phyloP scores from a whole-genome alignment of 2,113 vertebrate species.

The Hippocampus guttulatus region DNA sequence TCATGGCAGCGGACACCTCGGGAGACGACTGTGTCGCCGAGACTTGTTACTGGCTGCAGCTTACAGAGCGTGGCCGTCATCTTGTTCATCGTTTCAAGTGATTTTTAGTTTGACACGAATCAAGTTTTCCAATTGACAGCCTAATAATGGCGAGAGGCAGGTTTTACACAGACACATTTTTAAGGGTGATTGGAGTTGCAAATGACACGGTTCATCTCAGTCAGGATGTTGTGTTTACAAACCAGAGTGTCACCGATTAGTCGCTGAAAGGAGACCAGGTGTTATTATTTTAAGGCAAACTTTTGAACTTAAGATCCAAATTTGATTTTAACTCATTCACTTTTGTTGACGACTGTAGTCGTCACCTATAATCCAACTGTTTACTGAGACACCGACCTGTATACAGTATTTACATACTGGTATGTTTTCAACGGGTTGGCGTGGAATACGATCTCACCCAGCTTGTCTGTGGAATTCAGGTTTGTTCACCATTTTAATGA shows the following conservation, averaged over 20 bases:
- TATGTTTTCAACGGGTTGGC: too few species aligned
- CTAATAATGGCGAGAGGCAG: not conserved
- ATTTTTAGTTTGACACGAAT: not conserved
- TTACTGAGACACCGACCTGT: too few species aligned
- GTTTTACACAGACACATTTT: not conserved
- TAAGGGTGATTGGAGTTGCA: not conserved
- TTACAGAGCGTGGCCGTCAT: constrained; percentile 9
- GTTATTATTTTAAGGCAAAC: not conserved
- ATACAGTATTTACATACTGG: too few species aligned
- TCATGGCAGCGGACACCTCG: constrained; percentile 55
- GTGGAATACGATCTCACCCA: too few species aligned
- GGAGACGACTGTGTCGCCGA: constrained; percentile 38
- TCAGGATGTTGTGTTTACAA: not conserved
- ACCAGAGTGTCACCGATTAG: not conserved
- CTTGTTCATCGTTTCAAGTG: not conserved
- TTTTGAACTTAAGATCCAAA: not conserved
- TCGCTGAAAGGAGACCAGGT: not conserved
- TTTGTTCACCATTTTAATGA: too few species aligned
- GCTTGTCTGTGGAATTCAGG: too few species aligned
- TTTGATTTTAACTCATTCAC: not conserved
- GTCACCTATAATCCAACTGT: too few species aligned
- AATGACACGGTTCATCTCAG: not conserved
- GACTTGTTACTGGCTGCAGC: constrained; percentile 40
- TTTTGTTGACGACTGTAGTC: too few species aligned
- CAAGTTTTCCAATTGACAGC: not conserved